These are phyloP conservation scores for Coptodon rendalli DNA, from an alignment of 2,113 vertebrate species.

Conservation along the genomic window DNA sequence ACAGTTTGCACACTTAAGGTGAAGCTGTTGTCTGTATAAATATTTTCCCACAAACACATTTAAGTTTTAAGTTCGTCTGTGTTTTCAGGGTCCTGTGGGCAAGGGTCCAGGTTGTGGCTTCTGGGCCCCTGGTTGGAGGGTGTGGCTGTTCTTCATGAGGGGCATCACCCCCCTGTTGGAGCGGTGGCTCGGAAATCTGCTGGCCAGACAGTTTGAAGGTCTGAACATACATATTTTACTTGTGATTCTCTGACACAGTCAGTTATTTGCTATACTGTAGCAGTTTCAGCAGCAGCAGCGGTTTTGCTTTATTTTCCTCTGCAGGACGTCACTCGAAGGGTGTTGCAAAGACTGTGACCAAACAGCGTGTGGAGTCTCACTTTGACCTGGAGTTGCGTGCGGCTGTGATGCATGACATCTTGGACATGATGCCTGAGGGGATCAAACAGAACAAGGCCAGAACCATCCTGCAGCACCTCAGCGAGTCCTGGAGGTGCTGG, in stretches of 20 bases:
- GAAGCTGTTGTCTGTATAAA: background rate
- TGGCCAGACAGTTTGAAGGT: constrained; percentile 99
- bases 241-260: background rate
- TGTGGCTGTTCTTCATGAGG: constrained; percentile 99
- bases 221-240: background rate
- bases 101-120: constrained; percentile 99
- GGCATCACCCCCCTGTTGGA: constrained; percentile 96
- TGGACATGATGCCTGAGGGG: constrained; percentile 99
- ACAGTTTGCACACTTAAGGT: background rate
- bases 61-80: background rate
- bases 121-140: constrained; percentile 97
- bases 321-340: constrained; percentile 97
- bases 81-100: constrained; percentile 88
- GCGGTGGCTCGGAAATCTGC: constrained; percentile 95
- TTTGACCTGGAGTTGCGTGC: constrained; percentile 97
- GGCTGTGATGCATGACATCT: constrained; percentile 98
- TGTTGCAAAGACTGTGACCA: constrained; percentile 96
- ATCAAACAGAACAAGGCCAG: constrained; percentile 99
- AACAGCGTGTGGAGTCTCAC: constrained; percentile 98
- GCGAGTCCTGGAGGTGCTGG: constrained; percentile 99
- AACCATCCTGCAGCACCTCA: constrained; percentile 96
- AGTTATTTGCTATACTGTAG: background rate
- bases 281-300: background rate
- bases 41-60: background rate
- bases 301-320: background rate